Conservation (phyloP, 2,113 vertebrate genomes). For the Leucoraja erinaceus region DNA sequence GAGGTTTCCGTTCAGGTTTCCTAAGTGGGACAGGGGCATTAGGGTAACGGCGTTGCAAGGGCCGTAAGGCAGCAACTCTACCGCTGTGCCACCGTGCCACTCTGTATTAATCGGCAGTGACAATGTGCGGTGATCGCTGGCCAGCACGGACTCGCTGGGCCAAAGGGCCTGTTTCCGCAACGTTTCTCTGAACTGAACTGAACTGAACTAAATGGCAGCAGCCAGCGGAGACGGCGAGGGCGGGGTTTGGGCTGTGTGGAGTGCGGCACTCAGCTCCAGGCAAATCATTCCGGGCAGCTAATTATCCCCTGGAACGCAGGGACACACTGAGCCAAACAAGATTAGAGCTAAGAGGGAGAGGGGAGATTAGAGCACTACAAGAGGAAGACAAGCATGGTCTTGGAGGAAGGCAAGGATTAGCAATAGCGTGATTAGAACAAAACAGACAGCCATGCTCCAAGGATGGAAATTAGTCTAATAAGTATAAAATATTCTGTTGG, state of each 20-base stretch:
- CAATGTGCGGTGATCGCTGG: no score
- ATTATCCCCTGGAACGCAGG: background rate
- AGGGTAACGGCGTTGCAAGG: no score
- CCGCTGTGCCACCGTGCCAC: no score
- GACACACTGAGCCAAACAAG: background rate
- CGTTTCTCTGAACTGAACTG: no score
- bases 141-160: no score
- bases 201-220: background rate
- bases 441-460: background rate
- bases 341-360: background rate
- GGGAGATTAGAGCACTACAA: background rate
- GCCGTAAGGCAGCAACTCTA: no score
- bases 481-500: background rate
- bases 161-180: no score
- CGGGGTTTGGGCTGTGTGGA: background rate
- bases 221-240: background rate
- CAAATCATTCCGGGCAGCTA: background rate
- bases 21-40: no score
- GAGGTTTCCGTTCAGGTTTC: no score
- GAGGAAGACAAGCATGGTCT: background rate
- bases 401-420: background rate
- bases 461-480: background rate
- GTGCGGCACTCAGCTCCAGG: background rate
- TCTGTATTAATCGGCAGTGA: no score
- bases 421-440: background rate